Percentiles rank a stretch among this genome's conserved stretches.
Conservation (phyloP, 2,888 invertebrate genomes). For the Beris morrisii region DNA sequence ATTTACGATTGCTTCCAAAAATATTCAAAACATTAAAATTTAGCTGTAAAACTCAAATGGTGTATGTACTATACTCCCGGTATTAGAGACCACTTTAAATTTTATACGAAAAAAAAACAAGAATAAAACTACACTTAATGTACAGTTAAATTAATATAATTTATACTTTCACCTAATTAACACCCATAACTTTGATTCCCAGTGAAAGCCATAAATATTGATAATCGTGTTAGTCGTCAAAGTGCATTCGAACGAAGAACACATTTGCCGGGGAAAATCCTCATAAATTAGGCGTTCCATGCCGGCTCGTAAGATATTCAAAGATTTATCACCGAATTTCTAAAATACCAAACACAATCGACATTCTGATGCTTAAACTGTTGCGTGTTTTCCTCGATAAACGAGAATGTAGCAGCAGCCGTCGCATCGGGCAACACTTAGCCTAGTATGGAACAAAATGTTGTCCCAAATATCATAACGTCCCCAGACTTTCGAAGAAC, state of each 20-base stretch:
- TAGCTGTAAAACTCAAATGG: too few species aligned
- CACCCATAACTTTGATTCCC: conserved; percentile 24
- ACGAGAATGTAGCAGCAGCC: conserved; percentile 5
- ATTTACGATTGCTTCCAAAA: too few species aligned
- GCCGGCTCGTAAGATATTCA: conserved; percentile 1
- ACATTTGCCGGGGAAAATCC: conserved; percentile 7
- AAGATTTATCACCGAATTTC: conserved; percentile 43
- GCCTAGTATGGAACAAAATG: not conserved
- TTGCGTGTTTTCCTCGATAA: conserved; percentile 22
- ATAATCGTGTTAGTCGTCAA: conserved; percentile 18
- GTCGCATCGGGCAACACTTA: not conserved
- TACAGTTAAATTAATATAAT: conserved; percentile 13
- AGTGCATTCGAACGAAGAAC: conserved; percentile 10
- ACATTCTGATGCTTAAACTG: conserved; percentile 26
- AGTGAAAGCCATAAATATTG: conserved; percentile 30
- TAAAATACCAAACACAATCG: conserved; percentile 36
- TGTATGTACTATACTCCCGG: too few species aligned
- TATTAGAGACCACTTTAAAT: too few species aligned
- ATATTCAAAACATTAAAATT: too few species aligned
- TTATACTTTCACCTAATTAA: conserved; percentile 26
- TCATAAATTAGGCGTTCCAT: conserved; percentile 34
- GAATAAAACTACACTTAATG: conserved; percentile 8
- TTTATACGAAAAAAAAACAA: not conserved
- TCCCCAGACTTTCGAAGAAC: not conserved
- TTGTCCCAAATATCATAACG: not conserved